Evolutionary conservation across 2,888 invertebrate genomes (phyloP), one percentile per base, ranked within the genome.

Genomic region (Euplagia quadripunctaria): DNA sequence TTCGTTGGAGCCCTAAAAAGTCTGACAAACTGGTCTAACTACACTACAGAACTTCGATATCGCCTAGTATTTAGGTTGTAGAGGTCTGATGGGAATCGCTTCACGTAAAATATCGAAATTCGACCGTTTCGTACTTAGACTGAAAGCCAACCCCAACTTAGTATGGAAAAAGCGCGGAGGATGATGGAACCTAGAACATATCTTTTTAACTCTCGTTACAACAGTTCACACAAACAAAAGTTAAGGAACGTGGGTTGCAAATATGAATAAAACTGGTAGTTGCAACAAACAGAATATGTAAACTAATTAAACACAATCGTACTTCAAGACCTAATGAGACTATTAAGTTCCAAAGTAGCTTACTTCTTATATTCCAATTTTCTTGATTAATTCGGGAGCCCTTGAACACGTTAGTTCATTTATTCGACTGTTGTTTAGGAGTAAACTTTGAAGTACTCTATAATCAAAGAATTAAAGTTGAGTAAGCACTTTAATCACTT

Each of bases 391-490:
- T 81, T 78, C 76, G 73, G 73, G 79, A 78, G 76, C 75, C 68
- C 68, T 70, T 43, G 79, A 84, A 74, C 74, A 78, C 80, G 84
- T 80, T 75, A 82, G 77, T 77, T 70, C 74, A 80, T 84, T 82
- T 80, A 79, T 82, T 77, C 75, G 77, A 85, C 72, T 73, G 74
- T 74, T 84, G 77, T 82, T 82, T 80, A 74, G 74, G 71, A 77
- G 76, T 70, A 72, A 84, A 85, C 79, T 85, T 80, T 79, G 70
- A 67, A 77, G 77, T 79, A 73, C 78, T 84, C 77, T 84, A 80
- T 84, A 79, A 85, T 84, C 77, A 84, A 85, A 84, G 80, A 84
- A 84, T 84, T 82, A 80, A 84, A 84, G 76, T 84, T 80, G 77
- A 82, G 77, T 80, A 82, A 82, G 79, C 74, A 76, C 78, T 85